phyloP scores from a whole-genome alignment of 2,797 vertebrate genomes.

The Champsocephalus gunnari region DNA sequence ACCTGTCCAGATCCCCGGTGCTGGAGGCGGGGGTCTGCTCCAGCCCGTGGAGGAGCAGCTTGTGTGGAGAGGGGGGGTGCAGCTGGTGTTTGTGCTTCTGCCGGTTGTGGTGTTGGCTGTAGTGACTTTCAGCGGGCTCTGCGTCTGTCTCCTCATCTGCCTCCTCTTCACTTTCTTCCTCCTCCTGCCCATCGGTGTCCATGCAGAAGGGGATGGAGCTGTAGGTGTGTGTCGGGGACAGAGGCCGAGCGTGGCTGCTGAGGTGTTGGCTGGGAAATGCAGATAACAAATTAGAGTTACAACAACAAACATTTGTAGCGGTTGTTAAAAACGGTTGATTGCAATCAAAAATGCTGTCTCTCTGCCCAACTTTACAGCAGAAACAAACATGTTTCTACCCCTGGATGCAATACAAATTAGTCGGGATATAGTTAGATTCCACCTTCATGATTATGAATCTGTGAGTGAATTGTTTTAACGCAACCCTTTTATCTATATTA shows the following conservation, averaged over 20 bases:
- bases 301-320: neutral
- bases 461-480: too few relatives aligned
- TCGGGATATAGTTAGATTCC: too few relatives aligned
- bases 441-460: too few relatives aligned
- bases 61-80: constrained; percentile 73
- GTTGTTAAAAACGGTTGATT: neutral
- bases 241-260: constrained; percentile 85
- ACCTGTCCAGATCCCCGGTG: constrained; percentile 93
- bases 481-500: too few relatives aligned
- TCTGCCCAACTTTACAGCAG: too few relatives aligned
- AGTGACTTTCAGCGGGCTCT: constrained; percentile 86
- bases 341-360: neutral
- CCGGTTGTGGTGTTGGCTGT: constrained; percentile 59
- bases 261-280: constrained; percentile 79
- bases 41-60: constrained; percentile 88
- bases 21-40: constrained; percentile 95
- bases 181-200: constrained; percentile 89
- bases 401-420: too few relatives aligned
- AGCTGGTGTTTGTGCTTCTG: constrained; percentile 76
- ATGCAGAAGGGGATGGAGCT: constrained; percentile 90
- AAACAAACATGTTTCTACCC: too few relatives aligned
- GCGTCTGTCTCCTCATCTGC: constrained; percentile 67
- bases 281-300: constrained; percentile 3
- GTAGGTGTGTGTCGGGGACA: constrained; percentile 90
- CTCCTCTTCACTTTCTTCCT: constrained; percentile 73